Evolutionary conservation across 2,797 vertebrate genomes (phyloP).

Genomic region (Champsocephalus esox): DNA sequence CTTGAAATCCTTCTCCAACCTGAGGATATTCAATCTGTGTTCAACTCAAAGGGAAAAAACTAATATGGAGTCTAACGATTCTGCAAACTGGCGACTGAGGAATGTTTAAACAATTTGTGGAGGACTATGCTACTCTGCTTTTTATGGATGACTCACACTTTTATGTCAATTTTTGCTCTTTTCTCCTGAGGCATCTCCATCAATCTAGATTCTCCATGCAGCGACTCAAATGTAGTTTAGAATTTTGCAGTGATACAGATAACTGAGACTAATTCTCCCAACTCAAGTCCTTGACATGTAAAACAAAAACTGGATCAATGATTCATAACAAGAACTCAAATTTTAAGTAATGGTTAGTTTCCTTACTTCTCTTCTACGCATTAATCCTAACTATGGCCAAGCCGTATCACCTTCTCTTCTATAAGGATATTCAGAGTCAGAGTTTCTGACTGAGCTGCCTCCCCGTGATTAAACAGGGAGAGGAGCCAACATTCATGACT

Average conservation of each 20-base stretch:
- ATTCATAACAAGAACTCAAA: conserved; percentile 59
- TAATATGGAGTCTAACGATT: neutral
- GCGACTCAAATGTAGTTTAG: conserved; percentile 6
- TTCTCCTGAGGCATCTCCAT: conserved; percentile 15
- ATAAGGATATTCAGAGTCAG: conserved; percentile 51
- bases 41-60: neutral
- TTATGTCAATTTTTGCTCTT: conserved; percentile 30
- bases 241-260: neutral
- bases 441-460: conserved; percentile 39
- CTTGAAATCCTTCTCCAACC: conserved; percentile 1
- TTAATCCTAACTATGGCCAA: conserved; percentile 66
- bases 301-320: conserved; percentile 38
- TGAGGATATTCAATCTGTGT: neutral
- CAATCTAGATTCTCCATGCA: conserved; percentile 15
- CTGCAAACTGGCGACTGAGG: conserved; percentile 8
- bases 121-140: conserved; percentile 17
- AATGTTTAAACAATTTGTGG: conserved; percentile 11
- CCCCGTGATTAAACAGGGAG: conserved; percentile 51
- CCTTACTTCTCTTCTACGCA: conserved; percentile 48
- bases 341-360: conserved; percentile 67
- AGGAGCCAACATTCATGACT: conserved; percentile 55
- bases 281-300: conserved; percentile 38
- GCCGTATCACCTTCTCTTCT: conserved; percentile 57
- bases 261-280: conserved; percentile 19
- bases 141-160: conserved; percentile 32